Percentiles rank a stretch among this genome's conserved stretches.
Evolutionary conservation across 2,888 invertebrate species (phyloP).

Genomic region (Melipona bicolor): DNA sequence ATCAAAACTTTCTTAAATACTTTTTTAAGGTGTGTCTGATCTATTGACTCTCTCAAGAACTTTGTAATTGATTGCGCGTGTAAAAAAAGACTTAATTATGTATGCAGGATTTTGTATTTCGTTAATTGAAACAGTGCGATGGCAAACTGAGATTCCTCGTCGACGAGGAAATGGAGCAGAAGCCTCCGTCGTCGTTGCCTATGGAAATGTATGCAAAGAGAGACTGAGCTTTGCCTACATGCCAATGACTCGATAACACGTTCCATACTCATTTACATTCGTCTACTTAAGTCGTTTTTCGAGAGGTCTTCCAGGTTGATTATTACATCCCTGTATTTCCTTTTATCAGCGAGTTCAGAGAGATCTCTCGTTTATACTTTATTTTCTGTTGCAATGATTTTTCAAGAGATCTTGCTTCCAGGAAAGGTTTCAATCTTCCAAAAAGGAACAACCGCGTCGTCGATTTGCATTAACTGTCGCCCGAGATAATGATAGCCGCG

Average conservation of each 20-base stretch:
- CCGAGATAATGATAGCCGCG: slow-evolving; percentile 15
- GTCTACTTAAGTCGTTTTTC: neutral
- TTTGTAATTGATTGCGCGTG: neutral
- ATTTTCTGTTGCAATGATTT: neutral
- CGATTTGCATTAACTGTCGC: slow-evolving; percentile 20
- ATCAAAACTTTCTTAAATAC: too few species aligned
- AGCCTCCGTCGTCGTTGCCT: neutral
- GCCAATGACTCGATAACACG: neutral
- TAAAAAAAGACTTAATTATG: neutral
- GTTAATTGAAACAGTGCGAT: neutral
- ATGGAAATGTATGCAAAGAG: neutral
- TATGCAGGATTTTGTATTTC: neutral
- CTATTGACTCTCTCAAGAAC: neutral
- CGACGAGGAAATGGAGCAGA: neutral
- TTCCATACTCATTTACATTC: neutral
- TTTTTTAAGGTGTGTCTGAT: neutral
- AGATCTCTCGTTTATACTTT: neutral
- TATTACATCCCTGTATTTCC: neutral
- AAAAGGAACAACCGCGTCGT: slow-evolving; percentile 3
- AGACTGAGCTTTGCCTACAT: neutral
- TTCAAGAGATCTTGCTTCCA: neutral
- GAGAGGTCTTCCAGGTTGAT: neutral
- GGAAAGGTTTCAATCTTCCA: neutral
- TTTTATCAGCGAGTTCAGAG: neutral
- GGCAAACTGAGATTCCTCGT: neutral